These are phyloP conservation scores for Brachionus rotundiformis DNA, from an alignment of 1,140 invertebrate genomes.

Conservation along the genomic window DNA sequence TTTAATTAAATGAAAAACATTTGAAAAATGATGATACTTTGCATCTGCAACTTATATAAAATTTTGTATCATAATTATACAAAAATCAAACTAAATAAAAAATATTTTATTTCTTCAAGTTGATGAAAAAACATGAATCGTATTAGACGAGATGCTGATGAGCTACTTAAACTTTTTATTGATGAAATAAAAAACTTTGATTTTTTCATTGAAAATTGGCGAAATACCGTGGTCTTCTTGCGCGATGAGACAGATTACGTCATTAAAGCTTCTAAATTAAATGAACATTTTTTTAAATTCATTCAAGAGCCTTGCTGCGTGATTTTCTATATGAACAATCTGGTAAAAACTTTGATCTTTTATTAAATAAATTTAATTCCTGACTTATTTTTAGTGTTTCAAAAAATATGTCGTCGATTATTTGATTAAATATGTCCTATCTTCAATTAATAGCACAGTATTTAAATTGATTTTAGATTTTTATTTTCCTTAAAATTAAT, in stretches of 20 bases:
- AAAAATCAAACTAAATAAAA: not conserved
- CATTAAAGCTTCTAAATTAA: not conserved
- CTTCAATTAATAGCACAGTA: not conserved
- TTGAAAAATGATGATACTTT: not conserved
- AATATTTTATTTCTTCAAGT: not conserved
- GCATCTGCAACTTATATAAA: not conserved
- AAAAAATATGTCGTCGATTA: not conserved
- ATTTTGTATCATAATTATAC: not conserved
- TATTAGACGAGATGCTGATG: not conserved
- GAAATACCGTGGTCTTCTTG: not conserved
- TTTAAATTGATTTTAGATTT: not conserved
- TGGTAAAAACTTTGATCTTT: too few species aligned
- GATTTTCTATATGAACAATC: not conserved
- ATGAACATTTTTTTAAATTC: not conserved
- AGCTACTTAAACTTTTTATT: not conserved
- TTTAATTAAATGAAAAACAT: too few species aligned
- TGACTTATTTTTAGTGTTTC: not conserved
- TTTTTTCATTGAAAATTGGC: not conserved
- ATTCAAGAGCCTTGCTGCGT: not conserved
- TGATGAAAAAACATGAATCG: not conserved
- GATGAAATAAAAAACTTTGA: slow-evolving; percentile 12
- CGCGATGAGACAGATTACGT: not conserved
- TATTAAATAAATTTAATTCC: not conserved
- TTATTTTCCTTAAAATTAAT: not conserved
- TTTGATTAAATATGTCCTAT: not conserved